These are phyloP conservation scores for Clytia hemisphaerica DNA, from an alignment of 30 jellyfish, hydroid and myxozoan species.

Conservation along the genomic window DNA sequence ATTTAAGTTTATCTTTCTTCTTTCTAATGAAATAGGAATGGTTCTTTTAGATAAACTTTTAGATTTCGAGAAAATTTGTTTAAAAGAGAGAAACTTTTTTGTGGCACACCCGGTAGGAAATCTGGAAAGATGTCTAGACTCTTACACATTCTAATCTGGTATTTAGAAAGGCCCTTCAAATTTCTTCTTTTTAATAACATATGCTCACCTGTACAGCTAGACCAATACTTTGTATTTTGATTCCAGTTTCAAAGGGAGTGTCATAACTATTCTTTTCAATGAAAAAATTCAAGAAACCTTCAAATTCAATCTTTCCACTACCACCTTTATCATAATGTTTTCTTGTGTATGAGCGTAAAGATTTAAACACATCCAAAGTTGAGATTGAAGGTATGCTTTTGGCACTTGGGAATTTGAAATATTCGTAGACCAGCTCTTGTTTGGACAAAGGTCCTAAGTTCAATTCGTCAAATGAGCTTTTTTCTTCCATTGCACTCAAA, in stretches of 20 bases:
- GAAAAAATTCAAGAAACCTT: conserved; percentile 39
- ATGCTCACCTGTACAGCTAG: conserved; percentile 62
- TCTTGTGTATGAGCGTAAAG: conserved; percentile 2
- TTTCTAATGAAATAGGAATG: no score
- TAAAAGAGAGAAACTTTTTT: no score
- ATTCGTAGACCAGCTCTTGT: conserved; percentile 38
- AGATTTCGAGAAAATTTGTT: no score
- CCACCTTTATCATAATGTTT: not conserved
- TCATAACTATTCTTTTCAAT: conserved; percentile 28
- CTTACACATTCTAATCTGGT: no score
- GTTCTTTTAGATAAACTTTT: no score
- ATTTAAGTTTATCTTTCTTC: no score
- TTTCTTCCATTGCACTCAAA: conserved; percentile 41
- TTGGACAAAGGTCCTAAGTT: conserved; percentile 80
- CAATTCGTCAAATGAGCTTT: conserved; percentile 45
- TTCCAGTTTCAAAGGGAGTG: conserved; percentile 54
- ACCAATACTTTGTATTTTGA: conserved; percentile 42
- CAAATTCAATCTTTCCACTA: not conserved
- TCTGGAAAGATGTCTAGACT: no score
- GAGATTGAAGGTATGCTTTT: conserved; percentile 21
- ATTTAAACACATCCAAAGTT: conserved; percentile 13
- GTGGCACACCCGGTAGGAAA: no score
- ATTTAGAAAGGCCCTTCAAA: no score
- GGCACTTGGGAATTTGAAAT: conserved; percentile 57
- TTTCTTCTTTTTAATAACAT: no score